Percentiles rank a stretch among this genome's conserved stretches.
phyloP scores from a whole-genome alignment of 2,113 vertebrate species.

The Murina feae region DNA sequence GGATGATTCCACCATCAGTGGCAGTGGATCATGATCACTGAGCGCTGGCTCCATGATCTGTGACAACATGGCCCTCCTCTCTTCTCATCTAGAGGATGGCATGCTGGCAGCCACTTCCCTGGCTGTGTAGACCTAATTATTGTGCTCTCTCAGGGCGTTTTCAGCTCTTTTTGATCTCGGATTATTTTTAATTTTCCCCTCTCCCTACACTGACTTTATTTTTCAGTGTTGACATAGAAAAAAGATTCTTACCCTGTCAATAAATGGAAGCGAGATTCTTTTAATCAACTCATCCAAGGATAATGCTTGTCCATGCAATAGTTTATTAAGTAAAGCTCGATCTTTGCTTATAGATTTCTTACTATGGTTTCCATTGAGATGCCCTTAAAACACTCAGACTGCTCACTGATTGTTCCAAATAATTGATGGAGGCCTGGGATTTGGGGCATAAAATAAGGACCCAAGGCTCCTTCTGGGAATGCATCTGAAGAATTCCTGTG shows the following conservation, averaged over 20 bases:
- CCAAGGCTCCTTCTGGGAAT: not conserved
- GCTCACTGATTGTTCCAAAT: not conserved
- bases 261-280: not conserved
- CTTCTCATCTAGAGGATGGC: not conserved
- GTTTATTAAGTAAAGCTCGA: not conserved
- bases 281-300: not conserved
- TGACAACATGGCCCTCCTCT: not conserved
- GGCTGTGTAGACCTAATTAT: not conserved
- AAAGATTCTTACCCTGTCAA: not conserved
- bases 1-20: not conserved
- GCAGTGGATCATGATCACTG: not conserved
- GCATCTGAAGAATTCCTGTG: not conserved
- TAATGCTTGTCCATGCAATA: not conserved
- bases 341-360: not conserved
- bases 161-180: not conserved
- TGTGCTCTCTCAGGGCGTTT: not conserved
- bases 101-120: not conserved
- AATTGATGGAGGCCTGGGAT: not conserved
- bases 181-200: slow-evolving; percentile 10
- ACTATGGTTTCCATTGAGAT: not conserved
- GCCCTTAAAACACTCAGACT: not conserved
- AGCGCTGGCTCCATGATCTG: not conserved
- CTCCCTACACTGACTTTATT: not conserved
- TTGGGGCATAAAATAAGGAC: not conserved
- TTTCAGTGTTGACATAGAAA: slow-evolving; percentile 20